Evolutionary conservation across 2,888 invertebrate species (phyloP).

Genomic region (Tolmerus cingulatus): DNA sequence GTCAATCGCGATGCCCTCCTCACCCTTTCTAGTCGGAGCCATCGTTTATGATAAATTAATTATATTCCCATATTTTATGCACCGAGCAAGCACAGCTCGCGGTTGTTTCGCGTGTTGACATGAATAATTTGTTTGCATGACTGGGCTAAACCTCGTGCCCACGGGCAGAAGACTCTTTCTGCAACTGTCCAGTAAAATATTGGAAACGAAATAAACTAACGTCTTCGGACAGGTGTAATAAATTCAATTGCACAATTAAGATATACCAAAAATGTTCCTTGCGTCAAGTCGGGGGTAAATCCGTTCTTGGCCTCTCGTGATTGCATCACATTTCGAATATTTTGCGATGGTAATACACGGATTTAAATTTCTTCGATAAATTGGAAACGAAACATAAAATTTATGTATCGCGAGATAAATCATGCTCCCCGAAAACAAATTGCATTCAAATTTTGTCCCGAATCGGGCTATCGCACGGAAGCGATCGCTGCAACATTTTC

Average conservation of each 20-base stretch:
- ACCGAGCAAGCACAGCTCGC: not conserved
- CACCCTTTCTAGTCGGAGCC: not conserved
- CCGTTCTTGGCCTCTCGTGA: not conserved
- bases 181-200: not conserved
- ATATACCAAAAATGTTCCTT: not conserved
- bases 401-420: not conserved
- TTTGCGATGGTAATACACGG: not conserved
- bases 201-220: not conserved
- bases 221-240: constrained; percentile 10
- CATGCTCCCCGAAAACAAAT: not conserved
- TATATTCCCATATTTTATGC: not conserved
- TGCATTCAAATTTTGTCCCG: not conserved
- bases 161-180: not conserved
- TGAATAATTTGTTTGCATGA: not conserved
- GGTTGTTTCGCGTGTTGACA: not conserved
- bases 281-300: not conserved
- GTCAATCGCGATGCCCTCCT: not conserved
- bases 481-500: not conserved
- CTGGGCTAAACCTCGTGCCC: not conserved
- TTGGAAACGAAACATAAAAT: not conserved
- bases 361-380: not conserved
- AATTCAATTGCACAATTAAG: constrained; percentile 24
- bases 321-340: not conserved
- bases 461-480: not conserved
- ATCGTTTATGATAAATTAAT: not conserved